Evolutionary conservation across 2,888 invertebrate genomes (phyloP), one percentile per base, ranked within the genome.

Genomic region (Apantesis nais): DNA sequence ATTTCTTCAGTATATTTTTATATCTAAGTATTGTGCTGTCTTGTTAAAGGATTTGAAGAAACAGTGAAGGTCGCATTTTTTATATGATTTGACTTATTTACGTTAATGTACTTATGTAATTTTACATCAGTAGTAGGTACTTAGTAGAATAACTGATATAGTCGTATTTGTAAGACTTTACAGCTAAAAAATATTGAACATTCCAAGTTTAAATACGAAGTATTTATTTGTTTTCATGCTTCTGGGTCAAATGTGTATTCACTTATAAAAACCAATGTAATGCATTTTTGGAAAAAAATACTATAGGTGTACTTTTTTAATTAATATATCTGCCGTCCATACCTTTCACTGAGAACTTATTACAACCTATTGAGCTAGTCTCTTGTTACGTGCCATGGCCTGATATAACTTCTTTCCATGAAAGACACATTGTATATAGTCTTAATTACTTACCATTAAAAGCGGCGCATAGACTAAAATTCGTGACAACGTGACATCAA

Each of bases 1-100:
- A 89, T 80, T 83, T 78, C 83, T 78, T 83, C 84, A 85, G 83
- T 88, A 87, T 85, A 84, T 79, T 82, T 82, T 77, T 73, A 74
- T 74, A 77, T 71, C 76, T 62, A 72, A 78, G 71, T 78, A 74
- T 79, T 62, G 55, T 67, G 37, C 60, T 67, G 58, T 76, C 64
- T 73, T 62, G 66, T 62, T 44, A 74, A 73, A 73, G 60, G 67
- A 73, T 77, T 74, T 75, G 44, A 71, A 72, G 66, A 70, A 78
- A 69, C 66, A 61, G 73, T 74, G 68, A 71, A 71, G 41, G 63
- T 72, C 65, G 74, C 73, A 81, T 75, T 81, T 72, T 75, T 75
- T 69, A 66, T 68, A 70, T 71, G 69, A 73, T 73, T 75, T 73
- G 67, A 67, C 73, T 71, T 61, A 70, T 62, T 66, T 76, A 72